Percentiles rank a stretch among this genome's conserved stretches.
These are phyloP conservation scores for Seira ritae DNA, from an alignment of 2,888 invertebrate genomes.

Conservation along the genomic window DNA sequence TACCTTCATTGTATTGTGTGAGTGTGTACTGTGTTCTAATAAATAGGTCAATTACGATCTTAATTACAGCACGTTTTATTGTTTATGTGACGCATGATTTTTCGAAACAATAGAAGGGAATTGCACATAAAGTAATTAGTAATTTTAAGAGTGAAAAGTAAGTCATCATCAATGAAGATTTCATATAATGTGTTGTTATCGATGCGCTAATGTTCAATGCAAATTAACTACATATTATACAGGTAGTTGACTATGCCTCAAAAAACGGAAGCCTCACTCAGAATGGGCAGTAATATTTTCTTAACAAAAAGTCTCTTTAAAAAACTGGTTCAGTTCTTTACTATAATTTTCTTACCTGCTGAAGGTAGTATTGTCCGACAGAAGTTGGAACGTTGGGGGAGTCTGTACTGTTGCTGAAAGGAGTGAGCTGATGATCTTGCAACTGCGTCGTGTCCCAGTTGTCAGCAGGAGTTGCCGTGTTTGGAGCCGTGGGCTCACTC, in stretches of 20 bases:
- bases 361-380: slow-evolving; percentile 72
- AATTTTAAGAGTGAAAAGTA: too few species aligned
- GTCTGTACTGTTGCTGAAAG: slow-evolving; percentile 66
- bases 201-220: too few species aligned
- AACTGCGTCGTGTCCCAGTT: slow-evolving; percentile 72
- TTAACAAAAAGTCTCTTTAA: slow-evolving; percentile 2
- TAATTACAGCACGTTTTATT: slow-evolving; percentile 12
- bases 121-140: too few species aligned
- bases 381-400: slow-evolving; percentile 69
- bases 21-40: neutral
- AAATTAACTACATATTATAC: too few species aligned
- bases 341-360: slow-evolving; percentile 71
- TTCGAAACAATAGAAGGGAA: too few species aligned
- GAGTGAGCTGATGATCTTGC: slow-evolving; percentile 70
- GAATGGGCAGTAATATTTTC: neutral
- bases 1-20: too few species aligned
- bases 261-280: neutral
- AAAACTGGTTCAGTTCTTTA: neutral
- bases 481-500: slow-evolving; percentile 71
- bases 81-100: too few species aligned
- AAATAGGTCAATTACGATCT: slow-evolving; percentile 32
- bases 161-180: too few species aligned
- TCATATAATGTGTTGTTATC: too few species aligned
- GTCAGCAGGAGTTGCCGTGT: slow-evolving; percentile 72
- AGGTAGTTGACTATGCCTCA: too few species aligned